Conservation (phyloP, 53 echinoderm and acorn worm genomes). For the Luidia sarsii region DNA sequence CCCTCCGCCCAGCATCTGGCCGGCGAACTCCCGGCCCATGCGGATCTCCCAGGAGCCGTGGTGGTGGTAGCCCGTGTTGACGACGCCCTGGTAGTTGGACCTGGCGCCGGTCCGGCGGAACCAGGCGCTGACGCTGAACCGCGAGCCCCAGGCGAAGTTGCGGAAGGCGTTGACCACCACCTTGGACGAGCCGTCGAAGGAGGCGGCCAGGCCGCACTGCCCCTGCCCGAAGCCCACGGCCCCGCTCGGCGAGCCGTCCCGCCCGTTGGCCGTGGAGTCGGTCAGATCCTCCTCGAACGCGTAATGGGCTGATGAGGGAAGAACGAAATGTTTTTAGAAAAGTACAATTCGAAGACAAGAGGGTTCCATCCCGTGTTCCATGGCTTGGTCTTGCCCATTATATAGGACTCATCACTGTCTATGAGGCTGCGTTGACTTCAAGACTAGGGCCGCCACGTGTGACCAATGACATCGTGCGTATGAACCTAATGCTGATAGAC, state of each 20-base stretch:
- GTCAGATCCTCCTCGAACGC: slow-evolving; percentile 50
- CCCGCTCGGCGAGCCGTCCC: slow-evolving; percentile 17
- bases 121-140: slow-evolving; percentile 66
- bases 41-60: slow-evolving; percentile 69
- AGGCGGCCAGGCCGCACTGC: slow-evolving; percentile 48
- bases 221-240: slow-evolving; percentile 20
- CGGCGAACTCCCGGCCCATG: slow-evolving; percentile 62
- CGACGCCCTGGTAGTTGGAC: slow-evolving; percentile 59
- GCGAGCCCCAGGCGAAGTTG: slow-evolving; percentile 47
- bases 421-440: too few species aligned
- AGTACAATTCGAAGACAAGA: too few species aligned
- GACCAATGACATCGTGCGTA: too few species aligned
- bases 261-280: slow-evolving; percentile 49
- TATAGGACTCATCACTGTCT: too few species aligned
- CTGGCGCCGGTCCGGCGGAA: slow-evolving; percentile 55
- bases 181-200: slow-evolving; percentile 57
- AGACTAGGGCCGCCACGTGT: too few species aligned
- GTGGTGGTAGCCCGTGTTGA: slow-evolving; percentile 59
- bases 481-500: too few species aligned
- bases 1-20: slow-evolving; percentile 56
- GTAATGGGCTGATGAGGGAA: slow-evolving; percentile 76
- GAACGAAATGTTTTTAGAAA: too few species aligned
- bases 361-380: too few species aligned
- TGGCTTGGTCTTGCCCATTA: too few species aligned
- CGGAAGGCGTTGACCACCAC: slow-evolving; percentile 54